These are phyloP conservation scores for Hirtodrosophila alboralis DNA, from an alignment of 2,888 invertebrate species.

Conservation along the genomic window DNA sequence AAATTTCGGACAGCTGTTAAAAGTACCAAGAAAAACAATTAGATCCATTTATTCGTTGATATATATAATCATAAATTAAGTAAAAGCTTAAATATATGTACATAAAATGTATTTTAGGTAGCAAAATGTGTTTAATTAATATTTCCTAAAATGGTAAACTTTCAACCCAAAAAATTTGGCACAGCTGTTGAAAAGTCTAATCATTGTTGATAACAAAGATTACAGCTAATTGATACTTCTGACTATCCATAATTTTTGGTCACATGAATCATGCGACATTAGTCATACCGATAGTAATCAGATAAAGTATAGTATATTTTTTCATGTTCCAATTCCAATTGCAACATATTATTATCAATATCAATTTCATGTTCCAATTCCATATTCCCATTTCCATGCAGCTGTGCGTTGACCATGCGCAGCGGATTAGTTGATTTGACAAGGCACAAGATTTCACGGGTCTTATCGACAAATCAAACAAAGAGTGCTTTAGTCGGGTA, in stretches of 20 bases:
- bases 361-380: too few relatives aligned
- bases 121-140: too few relatives aligned
- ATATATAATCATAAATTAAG: too few relatives aligned
- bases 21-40: too few relatives aligned
- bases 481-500: too few relatives aligned
- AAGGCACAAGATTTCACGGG: not conserved
- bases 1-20: too few relatives aligned
- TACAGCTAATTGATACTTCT: constrained; percentile 14
- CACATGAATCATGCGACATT: constrained; percentile 14
- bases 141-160: too few relatives aligned
- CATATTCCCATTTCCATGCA: too few relatives aligned
- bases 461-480: constrained; percentile 44
- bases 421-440: not conserved
- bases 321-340: not conserved
- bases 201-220: constrained; percentile 1
- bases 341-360: too few relatives aligned
- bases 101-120: too few relatives aligned
- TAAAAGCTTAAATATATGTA: too few relatives aligned
- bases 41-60: too few relatives aligned
- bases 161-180: not conserved
- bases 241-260: not conserved
- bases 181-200: not conserved
- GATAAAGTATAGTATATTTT: not conserved
- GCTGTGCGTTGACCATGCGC: not conserved
- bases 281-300: constrained; percentile 9